phyloP scores from a whole-genome alignment of 2,113 vertebrate genomes.

The Redunca redunca region DNA sequence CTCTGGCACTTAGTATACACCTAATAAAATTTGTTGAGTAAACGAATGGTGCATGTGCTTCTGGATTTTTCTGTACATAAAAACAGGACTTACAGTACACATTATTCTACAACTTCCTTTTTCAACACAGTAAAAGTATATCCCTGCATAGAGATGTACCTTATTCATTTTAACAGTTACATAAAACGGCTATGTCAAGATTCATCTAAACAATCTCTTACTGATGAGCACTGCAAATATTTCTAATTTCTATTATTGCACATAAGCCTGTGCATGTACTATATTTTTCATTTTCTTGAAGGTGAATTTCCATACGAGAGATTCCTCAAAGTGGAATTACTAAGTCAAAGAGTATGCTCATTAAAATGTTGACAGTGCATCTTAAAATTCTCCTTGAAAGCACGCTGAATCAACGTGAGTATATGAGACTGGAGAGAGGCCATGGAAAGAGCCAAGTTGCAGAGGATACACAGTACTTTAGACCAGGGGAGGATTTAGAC shows the following conservation, averaged over 20 bases:
- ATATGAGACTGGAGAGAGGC: neutral
- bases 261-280: neutral
- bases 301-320: neutral
- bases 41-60: neutral
- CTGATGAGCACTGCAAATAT: neutral
- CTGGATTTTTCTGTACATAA: neutral
- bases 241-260: neutral
- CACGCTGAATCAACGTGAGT: neutral
- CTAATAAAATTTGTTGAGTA: neutral
- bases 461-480: neutral
- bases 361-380: neutral
- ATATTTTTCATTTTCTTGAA: neutral
- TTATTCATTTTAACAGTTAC: slow-evolving; percentile 16
- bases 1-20: neutral
- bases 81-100: neutral
- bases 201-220: neutral
- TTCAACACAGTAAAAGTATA: neutral
- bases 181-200: neutral
- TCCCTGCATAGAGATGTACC: neutral
- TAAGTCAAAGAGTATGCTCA: neutral
- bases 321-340: neutral
- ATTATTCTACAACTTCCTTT: neutral
- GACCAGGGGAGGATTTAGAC: neutral
- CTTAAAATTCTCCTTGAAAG: neutral
- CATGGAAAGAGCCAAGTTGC: neutral